Evolutionary conservation across 2,113 vertebrate species (phyloP).

Genomic region (Seriola aureovittata): DNA sequence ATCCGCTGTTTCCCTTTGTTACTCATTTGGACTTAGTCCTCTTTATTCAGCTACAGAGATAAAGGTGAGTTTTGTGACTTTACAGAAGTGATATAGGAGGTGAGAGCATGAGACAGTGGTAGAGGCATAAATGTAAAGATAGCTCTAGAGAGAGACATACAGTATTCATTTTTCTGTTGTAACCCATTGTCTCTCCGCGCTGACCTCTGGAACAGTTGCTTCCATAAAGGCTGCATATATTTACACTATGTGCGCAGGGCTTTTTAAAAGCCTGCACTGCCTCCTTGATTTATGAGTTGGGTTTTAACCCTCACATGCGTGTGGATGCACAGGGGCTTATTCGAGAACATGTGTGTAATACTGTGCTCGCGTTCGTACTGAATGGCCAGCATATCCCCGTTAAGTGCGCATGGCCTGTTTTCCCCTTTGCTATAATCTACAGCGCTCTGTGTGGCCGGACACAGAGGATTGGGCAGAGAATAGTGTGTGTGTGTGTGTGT

Average conservation of each 20-base stretch:
- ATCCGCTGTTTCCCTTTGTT: not conserved
- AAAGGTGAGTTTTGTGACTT: not conserved
- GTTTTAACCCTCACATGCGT: slow-evolving; percentile 40
- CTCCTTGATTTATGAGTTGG: slow-evolving; percentile 51
- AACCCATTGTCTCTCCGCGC: slow-evolving; percentile 26
- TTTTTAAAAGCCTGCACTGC: slow-evolving; percentile 41
- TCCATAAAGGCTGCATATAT: slow-evolving; percentile 59
- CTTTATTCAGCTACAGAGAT: not conserved
- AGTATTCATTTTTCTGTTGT: slow-evolving; percentile 38
- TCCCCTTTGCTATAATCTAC: slow-evolving; percentile 54
- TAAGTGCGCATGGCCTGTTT: slow-evolving; percentile 45
- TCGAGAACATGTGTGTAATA: not conserved
- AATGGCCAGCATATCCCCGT: slow-evolving; percentile 46
- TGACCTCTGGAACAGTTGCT: slow-evolving; percentile 50
- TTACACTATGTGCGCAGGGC: slow-evolving; percentile 35
- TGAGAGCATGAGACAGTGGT: not conserved
- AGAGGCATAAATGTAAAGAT: not conserved
- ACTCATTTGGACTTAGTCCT: not conserved
- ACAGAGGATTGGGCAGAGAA: slow-evolving; percentile 26
- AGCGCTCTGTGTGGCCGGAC: slow-evolving; percentile 42
- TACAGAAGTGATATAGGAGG: not conserved
- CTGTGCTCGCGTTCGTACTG: not conserved
- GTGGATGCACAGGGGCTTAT: not conserved
- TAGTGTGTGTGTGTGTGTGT: not conserved
- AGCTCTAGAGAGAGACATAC: slow-evolving; percentile 1